Conservation (phyloP, 2,797 vertebrate species). For the Petrocephalus sullivani region DNA sequence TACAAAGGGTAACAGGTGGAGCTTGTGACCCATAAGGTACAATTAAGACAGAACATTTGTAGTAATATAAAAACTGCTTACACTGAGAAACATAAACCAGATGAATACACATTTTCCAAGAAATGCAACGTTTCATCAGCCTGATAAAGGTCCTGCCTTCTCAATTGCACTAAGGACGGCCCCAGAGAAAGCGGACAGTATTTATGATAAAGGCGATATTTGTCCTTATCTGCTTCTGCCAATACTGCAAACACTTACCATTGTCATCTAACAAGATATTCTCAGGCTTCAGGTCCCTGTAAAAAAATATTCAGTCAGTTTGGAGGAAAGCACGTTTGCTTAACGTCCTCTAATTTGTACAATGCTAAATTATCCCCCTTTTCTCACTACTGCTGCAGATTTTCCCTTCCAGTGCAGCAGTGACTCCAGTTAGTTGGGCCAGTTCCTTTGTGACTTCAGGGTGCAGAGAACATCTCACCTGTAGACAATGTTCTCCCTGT, state of each 20-base stretch:
- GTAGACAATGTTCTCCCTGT: slow-evolving; percentile 69
- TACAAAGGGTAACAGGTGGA: neutral
- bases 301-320: slow-evolving; percentile 12
- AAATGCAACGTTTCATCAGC: neutral
- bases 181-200: neutral
- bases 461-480: slow-evolving; percentile 52
- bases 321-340: neutral
- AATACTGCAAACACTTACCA: slow-evolving; percentile 44
- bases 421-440: neutral
- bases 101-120: neutral
- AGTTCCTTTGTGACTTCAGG: neutral
- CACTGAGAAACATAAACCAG: neutral
- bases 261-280: slow-evolving; percentile 84
- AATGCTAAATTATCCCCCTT: neutral
- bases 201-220: neutral
- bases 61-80: neutral
- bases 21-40: neutral
- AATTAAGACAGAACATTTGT: neutral
- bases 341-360: neutral
- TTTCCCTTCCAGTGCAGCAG: neutral
- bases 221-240: neutral
- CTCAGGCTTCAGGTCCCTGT: slow-evolving; percentile 93
- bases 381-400: neutral
- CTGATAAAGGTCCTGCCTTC: neutral
- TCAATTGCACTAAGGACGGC: neutral